A percentile compares a stretch with the other conserved stretches of the same genome.
Evolutionary conservation across 2,888 invertebrate genomes (phyloP).

Genomic region (Hirtodrosophila cameraria): DNA sequence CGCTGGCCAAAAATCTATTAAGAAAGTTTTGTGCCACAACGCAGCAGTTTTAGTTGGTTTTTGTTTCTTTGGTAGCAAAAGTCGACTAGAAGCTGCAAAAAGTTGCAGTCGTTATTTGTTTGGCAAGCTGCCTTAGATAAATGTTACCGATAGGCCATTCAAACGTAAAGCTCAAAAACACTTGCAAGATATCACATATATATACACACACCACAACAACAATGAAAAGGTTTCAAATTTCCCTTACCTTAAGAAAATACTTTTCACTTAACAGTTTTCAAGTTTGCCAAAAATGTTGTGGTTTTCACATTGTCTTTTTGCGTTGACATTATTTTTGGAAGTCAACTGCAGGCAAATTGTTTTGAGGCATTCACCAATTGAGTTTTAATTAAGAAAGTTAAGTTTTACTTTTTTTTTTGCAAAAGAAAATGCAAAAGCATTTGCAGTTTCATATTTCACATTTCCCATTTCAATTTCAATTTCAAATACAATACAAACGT

Average conservation of each 20-base stretch:
- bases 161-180: conserved; percentile 16
- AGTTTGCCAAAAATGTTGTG: conserved; percentile 40
- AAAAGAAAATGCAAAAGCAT: conserved; percentile 46
- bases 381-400: conserved; percentile 77
- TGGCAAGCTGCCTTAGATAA: conserved; percentile 51
- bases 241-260: conserved; percentile 30
- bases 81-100: conserved; percentile 45
- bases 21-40: conserved; percentile 74
- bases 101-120: conserved; percentile 52
- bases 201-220: conserved; percentile 7
- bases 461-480: too few relatives aligned
- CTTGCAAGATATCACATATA: too few relatives aligned
- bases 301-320: conserved; percentile 56
- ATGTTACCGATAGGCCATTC: conserved; percentile 55
- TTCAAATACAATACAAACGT: conserved; percentile 21
- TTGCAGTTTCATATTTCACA: too few relatives aligned
- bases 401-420: too few relatives aligned
- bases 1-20: conserved; percentile 71
- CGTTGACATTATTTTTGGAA: conserved; percentile 48
- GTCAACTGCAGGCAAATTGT: conserved; percentile 37
- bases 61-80: conserved; percentile 43
- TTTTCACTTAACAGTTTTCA: conserved; percentile 39
- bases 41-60: conserved; percentile 66
- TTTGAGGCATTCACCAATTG: conserved; percentile 61
- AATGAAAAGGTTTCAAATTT: conserved; percentile 12